Evolutionary conservation across 2,113 vertebrate species (phyloP).

Genomic region (Eleginops maclovinus): DNA sequence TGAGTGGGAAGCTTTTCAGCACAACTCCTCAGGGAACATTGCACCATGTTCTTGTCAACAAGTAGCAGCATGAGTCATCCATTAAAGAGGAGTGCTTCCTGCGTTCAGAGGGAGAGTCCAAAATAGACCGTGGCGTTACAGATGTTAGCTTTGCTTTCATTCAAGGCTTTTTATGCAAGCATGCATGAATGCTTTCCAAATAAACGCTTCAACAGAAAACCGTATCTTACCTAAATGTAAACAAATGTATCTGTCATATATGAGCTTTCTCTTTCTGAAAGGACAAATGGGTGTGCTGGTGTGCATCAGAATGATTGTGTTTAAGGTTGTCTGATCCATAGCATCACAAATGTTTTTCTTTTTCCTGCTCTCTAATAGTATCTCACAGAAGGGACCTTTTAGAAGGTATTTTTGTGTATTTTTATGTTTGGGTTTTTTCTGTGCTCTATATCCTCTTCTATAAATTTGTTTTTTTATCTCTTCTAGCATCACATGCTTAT

Average conservation of each 20-base stretch:
- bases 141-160: slow-evolving; percentile 18
- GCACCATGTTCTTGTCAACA: slow-evolving; percentile 73
- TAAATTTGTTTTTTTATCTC: not conserved
- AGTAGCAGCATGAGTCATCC: slow-evolving; percentile 70
- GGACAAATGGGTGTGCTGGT: not conserved
- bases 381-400: slow-evolving; percentile 6
- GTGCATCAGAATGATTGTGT: not conserved
- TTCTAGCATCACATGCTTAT: slow-evolving; percentile 27
- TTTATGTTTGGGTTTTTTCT: too few species aligned
- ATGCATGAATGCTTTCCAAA: not conserved
- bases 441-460: not conserved
- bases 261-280: not conserved
- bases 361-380: slow-evolving; percentile 9
- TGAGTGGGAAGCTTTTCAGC: slow-evolving; percentile 59
- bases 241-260: not conserved
- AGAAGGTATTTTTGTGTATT: too few species aligned
- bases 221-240: not conserved
- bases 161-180: slow-evolving; percentile 31
- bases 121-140: slow-evolving; percentile 49
- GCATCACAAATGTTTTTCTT: slow-evolving; percentile 3
- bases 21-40: slow-evolving; percentile 66
- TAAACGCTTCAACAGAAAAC: slow-evolving; percentile 12
- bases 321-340: not conserved
- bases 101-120: slow-evolving; percentile 24
- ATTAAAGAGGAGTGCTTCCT: slow-evolving; percentile 66